Base-by-base conservation (phyloP, 1,140 invertebrate species). In the Trichogramma pretiosum region DNA sequence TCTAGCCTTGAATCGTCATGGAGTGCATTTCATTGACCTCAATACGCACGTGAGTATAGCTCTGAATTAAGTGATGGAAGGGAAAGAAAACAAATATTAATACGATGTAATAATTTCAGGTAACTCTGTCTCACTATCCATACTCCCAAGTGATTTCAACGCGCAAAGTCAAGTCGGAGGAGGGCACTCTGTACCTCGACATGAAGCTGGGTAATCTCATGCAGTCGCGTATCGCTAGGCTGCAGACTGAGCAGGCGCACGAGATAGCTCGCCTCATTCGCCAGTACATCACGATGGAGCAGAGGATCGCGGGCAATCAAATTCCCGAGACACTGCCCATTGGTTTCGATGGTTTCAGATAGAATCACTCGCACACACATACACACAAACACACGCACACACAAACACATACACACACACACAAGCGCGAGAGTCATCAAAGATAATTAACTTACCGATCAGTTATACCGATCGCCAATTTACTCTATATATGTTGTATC, bases 161-260 rank as follows among this genome's bases (percentile, higher is more conserved):
- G 1, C 74, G 93, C 46, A 94, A 95, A 74, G 89, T 93, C 33
- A 77, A 79, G 53, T 92, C 89, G 1, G 93, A 97, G 62, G 89
- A 93, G 65, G 91, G 91, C 22, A 85, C 88, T 1, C 77, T 96
- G 37, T 98, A 90, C 68, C 74, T 98, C 64, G 93, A 98, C 71
- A 89, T 98, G 84, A 97, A 97, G 73, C 89, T 90, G 63, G 93
- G 93, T 16, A 96, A 95, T 64, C 73, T 98, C 55, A 88, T 97
- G 82, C 88, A 94, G 61, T 92, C 96, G 72, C 79, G 92, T 50
- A 93, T 98, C 50, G 93, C 93, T 18, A 77, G 93, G 56, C 81
- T 99, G 48, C 93, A 98, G 66, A 97, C 94, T 2, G 93, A 97
- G 66, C 93, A 98, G 72, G 93, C 94, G 8, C 89, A 92, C 63